Evolutionary conservation across 2,888 invertebrate species (phyloP).

Genomic region (Eilema depressum): DNA sequence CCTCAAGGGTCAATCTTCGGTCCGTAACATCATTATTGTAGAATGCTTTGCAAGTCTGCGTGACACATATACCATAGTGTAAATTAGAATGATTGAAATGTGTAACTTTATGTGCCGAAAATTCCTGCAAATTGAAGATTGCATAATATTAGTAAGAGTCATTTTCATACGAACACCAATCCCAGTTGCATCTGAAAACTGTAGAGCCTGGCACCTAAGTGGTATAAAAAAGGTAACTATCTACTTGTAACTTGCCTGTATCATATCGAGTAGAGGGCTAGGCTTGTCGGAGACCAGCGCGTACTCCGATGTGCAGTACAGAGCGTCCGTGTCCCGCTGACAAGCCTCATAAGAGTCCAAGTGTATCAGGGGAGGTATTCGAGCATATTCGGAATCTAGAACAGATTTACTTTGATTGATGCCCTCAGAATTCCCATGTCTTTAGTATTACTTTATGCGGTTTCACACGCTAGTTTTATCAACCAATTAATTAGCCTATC

Average conservation of each 20-base stretch:
- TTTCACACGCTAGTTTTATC: too few relatives aligned
- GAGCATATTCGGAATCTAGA: slow-evolving; percentile 40
- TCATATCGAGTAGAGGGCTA: slow-evolving; percentile 55
- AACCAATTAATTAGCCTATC: too few relatives aligned
- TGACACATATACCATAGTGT: slow-evolving; percentile 72
- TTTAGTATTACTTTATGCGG: too few relatives aligned
- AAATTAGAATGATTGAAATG: slow-evolving; percentile 76
- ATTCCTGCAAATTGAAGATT: slow-evolving; percentile 66
- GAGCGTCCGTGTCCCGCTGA: slow-evolving; percentile 20
- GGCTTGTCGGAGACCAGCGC: slow-evolving; percentile 48
- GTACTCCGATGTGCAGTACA: slow-evolving; percentile 55
- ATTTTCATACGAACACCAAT: too few relatives aligned
- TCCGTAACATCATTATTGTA: slow-evolving; percentile 45
- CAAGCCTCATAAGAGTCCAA: slow-evolving; percentile 43
- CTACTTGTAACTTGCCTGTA: slow-evolving; percentile 47
- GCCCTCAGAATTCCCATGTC: too few relatives aligned
- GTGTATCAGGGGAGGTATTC: slow-evolving; percentile 39
- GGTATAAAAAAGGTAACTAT: neutral
- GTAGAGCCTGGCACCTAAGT: neutral
- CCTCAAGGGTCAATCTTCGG: slow-evolving; percentile 34
- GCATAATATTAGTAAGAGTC: neutral
- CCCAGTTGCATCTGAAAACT: too few relatives aligned
- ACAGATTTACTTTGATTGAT: too few relatives aligned
- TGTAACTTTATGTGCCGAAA: slow-evolving; percentile 66
- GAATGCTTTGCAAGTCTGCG: slow-evolving; percentile 63